Base-by-base conservation (phyloP, 2,113 vertebrate genomes). In the Pterocles gutturalis region DNA sequence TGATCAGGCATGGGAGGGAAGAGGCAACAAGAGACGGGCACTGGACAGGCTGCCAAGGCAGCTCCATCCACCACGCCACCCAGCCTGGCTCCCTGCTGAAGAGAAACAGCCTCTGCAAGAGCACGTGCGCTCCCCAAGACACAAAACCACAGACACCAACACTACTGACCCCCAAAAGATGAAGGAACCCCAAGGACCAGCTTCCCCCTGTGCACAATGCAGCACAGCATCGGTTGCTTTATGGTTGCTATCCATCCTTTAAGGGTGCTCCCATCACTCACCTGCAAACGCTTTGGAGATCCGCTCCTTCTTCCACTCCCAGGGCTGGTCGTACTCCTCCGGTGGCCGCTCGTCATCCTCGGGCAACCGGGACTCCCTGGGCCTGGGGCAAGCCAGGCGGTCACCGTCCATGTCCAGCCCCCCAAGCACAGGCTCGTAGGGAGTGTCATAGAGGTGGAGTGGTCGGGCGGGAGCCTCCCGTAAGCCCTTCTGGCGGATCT, bases 221-320 rank as follows among this genome's bases (percentile, higher is more conserved):
- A 34, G 16, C 1, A 0, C 15, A 19, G 17, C 3, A 3, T 13
- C 3, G 0, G 26, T 69, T 33, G 22, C 46, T 66, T 53, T 20
- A 41, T 3, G 15, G 46, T 17, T 7, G 21, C 18, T 24, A 3
- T 5, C 17, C 22, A 2, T 16, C 20, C 48, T 12, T 12, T 31
- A 24, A 3, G 21, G 49, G 45, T 71, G 29, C 31, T 85, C 36
- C 36, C 10, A 18, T 19, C 12, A 7, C 96, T 97, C 97, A 99
- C 99, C 99, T 96, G 99, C 99, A 86, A 99, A 99, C 33, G 99
- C 99, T 98, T 99, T 99, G 97, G 99, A 99, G 98, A 99, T 99
- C 58, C 99, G 91, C 88, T 99, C 99, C 89, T 99, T 99, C 96
- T 99, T 99, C 99, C 99, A 99, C 91, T 99, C 99, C 99, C 99